Conservation (phyloP, 1,140 invertebrate species). For the Danaus plexippus region DNA sequence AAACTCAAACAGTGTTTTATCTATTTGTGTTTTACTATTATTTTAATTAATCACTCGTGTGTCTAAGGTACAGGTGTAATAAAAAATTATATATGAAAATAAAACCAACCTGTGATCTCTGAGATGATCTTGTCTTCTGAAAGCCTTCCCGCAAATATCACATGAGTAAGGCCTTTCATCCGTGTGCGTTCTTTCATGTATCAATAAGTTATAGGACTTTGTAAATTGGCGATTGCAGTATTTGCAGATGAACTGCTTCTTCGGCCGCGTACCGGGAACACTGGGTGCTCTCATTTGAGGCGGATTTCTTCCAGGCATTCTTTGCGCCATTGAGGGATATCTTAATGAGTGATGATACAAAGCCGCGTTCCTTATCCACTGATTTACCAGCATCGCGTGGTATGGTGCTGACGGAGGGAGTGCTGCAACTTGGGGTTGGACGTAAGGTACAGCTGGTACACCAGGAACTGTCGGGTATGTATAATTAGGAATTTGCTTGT, state of each 20-base stretch:
- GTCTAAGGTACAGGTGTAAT: conserved; percentile 2
- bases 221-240: conserved; percentile 96
- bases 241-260: conserved; percentile 97
- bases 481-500: conserved; percentile 46
- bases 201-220: conserved; percentile 96
- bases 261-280: conserved; percentile 77
- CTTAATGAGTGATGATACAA: conserved; percentile 73
- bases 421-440: conserved; percentile 53
- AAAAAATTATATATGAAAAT: conserved; percentile 12
- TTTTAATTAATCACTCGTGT: too few species aligned
- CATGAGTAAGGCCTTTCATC: conserved; percentile 96
- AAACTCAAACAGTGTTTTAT: conserved; percentile 6
- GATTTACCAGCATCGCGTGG: conserved; percentile 76
- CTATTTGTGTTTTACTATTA: background rate
- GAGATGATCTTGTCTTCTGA: conserved; percentile 94
- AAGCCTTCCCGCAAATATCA: conserved; percentile 96
- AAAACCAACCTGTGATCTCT: conserved; percentile 86
- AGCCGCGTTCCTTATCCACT: conserved; percentile 81
- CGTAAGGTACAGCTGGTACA: conserved; percentile 59
- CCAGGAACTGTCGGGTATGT: conserved; percentile 57
- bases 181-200: conserved; percentile 95
- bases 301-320: conserved; percentile 65
- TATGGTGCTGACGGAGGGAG: conserved; percentile 56
- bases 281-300: conserved; percentile 72
- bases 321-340: conserved; percentile 63